Percentiles rank a stretch among this genome's conserved stretches.
Evolutionary conservation across 2,113 vertebrate genomes (phyloP).

Genomic region (Mustela lutreola): DNA sequence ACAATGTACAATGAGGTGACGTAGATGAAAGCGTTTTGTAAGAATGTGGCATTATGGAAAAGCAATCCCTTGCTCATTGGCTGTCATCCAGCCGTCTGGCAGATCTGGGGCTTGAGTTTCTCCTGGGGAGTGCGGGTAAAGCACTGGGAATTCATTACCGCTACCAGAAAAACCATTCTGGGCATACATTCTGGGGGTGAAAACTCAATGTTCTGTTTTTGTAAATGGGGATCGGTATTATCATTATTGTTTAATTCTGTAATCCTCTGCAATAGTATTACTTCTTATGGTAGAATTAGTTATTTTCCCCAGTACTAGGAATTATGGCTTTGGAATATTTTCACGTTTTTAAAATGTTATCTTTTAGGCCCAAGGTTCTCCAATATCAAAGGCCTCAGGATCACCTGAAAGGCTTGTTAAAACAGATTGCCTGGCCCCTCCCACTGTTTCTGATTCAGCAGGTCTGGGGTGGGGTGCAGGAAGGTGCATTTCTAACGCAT

Average conservation of each 20-base stretch:
- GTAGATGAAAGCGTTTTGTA: not conserved
- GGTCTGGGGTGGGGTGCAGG: not conserved
- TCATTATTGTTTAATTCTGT: not conserved
- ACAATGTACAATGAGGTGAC: too few relatives aligned
- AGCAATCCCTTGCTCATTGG: not conserved
- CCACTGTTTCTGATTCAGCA: not conserved
- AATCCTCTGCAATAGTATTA: not conserved
- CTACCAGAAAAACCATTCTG: not conserved
- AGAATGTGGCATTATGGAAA: not conserved
- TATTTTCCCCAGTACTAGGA: not conserved
- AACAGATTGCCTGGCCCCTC: too few relatives aligned
- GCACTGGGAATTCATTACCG: rapidly evolving
- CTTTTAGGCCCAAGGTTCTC: not conserved
- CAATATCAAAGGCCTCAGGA: not conserved
- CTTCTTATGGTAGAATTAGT: not conserved
- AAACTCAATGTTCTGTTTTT: not conserved
- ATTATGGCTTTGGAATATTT: not conserved
- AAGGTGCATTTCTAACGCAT: not conserved
- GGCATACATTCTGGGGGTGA: rapidly evolving
- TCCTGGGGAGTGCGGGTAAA: rapidly evolving
- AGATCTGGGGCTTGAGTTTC: not conserved
- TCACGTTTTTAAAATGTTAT: not conserved
- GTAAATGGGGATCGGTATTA: not conserved
- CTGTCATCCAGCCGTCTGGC: not conserved
- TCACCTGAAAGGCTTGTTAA: not conserved